A percentile compares a stretch with the other conserved stretches of the same genome.
Conservation (phyloP, 23 tunicate genomes). For the Halocynthia aurantium region DNA sequence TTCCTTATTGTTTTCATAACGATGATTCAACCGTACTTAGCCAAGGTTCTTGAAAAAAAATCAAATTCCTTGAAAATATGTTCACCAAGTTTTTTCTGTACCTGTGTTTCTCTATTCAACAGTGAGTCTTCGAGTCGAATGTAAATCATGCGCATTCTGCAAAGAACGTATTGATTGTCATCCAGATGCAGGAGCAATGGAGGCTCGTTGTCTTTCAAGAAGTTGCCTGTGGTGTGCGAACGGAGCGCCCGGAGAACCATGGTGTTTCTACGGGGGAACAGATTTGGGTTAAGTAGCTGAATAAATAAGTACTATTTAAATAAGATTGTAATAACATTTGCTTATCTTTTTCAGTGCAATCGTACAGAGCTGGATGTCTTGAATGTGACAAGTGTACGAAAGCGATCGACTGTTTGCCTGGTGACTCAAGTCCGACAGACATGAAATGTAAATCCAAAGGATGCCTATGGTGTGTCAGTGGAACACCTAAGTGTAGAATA, state of each 20-base stretch:
- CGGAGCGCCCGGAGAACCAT: slow-evolving; percentile 9
- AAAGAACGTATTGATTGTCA: slow-evolving; percentile 24
- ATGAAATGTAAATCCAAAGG: slow-evolving; percentile 51
- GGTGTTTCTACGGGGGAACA: slow-evolving; percentile 21
- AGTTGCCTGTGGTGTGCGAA: slow-evolving; percentile 27
- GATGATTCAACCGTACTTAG: background rate
- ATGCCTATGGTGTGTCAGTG: slow-evolving; percentile 75
- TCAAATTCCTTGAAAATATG: too few relatives aligned
- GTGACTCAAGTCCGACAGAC: slow-evolving; percentile 49
- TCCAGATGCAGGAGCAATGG: slow-evolving; percentile 23
- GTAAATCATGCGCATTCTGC: slow-evolving; percentile 7
- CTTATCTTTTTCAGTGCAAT: slow-evolving; percentile 6
- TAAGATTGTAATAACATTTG: too few relatives aligned
- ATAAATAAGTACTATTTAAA: background rate
- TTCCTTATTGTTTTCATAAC: slow-evolving; percentile 63
- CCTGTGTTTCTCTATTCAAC: too few relatives aligned
- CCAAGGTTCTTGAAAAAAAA: background rate
- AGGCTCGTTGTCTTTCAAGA: slow-evolving; percentile 7
- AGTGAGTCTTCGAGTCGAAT: slow-evolving; percentile 14
- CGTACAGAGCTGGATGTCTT: background rate
- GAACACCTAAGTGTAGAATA: slow-evolving; percentile 4
- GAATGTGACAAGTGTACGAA: background rate
- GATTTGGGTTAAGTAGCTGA: slow-evolving; percentile 3
- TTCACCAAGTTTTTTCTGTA: too few relatives aligned
- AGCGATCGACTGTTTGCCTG: slow-evolving; percentile 16